Evolutionary conservation across 2,113 vertebrate genomes (phyloP).

Genomic region (Prionailurus viverrinus): DNA sequence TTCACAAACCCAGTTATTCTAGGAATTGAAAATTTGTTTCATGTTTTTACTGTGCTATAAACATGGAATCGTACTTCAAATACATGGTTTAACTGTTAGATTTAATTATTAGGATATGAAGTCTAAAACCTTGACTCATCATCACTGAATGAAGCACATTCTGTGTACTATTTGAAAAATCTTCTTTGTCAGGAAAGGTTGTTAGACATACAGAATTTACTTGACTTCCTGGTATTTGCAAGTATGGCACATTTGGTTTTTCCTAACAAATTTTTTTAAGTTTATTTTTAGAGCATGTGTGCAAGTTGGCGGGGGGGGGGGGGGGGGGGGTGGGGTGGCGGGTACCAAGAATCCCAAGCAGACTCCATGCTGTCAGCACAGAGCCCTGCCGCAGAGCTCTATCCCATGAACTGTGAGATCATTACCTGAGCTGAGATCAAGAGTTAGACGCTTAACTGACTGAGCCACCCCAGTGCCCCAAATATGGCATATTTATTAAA

Average conservation of each 20-base stretch:
- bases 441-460: too few relatives aligned
- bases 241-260: background rate
- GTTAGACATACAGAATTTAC: background rate
- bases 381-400: too few relatives aligned
- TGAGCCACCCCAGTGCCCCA: too few relatives aligned
- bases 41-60: background rate
- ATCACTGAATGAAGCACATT: background rate
- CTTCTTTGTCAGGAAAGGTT: background rate
- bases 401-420: too few relatives aligned
- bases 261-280: too few relatives aligned
- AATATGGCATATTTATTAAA: background rate
- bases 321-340: too few relatives aligned
- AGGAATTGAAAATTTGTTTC: slow-evolving; percentile 2
- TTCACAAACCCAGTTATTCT: slow-evolving; percentile 12
- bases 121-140: background rate
- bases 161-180: background rate
- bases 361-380: too few relatives aligned
- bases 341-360: too few relatives aligned
- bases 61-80: background rate
- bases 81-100: background rate
- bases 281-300: too few relatives aligned
- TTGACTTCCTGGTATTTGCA: background rate
- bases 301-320: too few relatives aligned
- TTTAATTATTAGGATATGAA: background rate
- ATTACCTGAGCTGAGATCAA: too few relatives aligned